phyloP scores from a whole-genome alignment of 2,113 vertebrate genomes.

The Acanthisitta chloris region DNA sequence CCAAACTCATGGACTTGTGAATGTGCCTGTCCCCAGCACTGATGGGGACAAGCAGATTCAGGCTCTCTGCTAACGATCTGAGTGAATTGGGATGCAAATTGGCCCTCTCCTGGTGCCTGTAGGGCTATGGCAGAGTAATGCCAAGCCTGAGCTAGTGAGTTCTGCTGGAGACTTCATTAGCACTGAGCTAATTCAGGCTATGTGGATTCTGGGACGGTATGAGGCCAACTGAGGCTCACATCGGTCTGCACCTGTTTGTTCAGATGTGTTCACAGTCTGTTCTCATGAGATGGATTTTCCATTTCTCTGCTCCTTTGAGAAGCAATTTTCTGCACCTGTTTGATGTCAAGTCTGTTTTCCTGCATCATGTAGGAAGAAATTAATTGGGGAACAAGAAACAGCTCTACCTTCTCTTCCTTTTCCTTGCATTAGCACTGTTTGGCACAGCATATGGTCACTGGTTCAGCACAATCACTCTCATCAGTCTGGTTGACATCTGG shows the following conservation, averaged over 20 bases:
- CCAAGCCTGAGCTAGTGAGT: not conserved
- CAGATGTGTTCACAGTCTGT: not conserved
- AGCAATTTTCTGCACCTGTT: conserved; percentile 2
- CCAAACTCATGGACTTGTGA: too few species aligned
- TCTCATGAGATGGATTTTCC: conserved; percentile 20
- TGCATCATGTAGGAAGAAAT: not conserved
- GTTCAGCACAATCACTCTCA: conserved; percentile 18
- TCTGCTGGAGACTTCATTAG: conserved; percentile 38
- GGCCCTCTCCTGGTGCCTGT: not conserved
- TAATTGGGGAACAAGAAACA: not conserved
- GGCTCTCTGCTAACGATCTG: not conserved
- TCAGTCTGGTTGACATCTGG: conserved; percentile 28
- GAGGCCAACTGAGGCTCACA: not conserved
- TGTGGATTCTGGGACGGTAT: not conserved
- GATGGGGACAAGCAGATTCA: not conserved
- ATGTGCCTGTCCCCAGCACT: too few species aligned
- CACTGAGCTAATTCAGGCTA: not conserved
- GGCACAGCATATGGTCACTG: not conserved
- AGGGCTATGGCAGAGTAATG: not conserved
- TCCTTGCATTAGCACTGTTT: not conserved
- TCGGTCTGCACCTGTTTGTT: conserved; percentile 19
- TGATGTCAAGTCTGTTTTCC: not conserved
- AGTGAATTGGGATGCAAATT: not conserved
- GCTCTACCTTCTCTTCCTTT: not conserved
- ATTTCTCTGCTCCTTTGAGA: conserved; percentile 11